Evolutionary conservation across 2,113 vertebrate species (phyloP).

Genomic region (Athene noctua): DNA sequence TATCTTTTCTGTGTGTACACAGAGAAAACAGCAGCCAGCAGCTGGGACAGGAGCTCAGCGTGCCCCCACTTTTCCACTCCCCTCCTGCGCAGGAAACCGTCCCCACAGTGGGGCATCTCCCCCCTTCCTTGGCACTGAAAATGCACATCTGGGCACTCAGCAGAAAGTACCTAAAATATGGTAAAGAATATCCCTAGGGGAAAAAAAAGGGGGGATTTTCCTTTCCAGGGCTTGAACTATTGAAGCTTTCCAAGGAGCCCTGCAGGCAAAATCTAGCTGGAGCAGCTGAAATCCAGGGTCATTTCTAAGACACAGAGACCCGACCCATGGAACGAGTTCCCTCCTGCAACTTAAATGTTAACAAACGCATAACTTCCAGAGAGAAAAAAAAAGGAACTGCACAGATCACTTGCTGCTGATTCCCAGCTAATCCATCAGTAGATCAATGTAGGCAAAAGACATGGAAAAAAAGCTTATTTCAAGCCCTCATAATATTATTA

Average conservation of each 20-base stretch:
- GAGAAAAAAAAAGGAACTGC: background rate
- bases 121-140: background rate
- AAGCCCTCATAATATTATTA: slow-evolving; percentile 52
- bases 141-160: background rate
- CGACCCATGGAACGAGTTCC: background rate
- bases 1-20: background rate
- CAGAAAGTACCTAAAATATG: background rate
- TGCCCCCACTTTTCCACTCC: background rate
- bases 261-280: background rate
- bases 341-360: background rate
- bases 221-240: background rate
- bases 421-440: background rate
- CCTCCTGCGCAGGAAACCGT: background rate
- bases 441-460: slow-evolving; percentile 23
- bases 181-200: background rate
- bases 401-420: background rate
- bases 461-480: slow-evolving; percentile 48
- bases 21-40: background rate
- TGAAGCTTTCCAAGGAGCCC: background rate
- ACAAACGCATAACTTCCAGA: slow-evolving; percentile 5
- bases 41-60: background rate
- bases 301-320: background rate
- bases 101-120: background rate
- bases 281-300: slow-evolving; percentile 12
- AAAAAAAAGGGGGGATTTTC: background rate